phyloP scores from a whole-genome alignment of 37 sponge, comb jelly and placozoan genomes.

The Chondrilla cf. caribensis region DNA sequence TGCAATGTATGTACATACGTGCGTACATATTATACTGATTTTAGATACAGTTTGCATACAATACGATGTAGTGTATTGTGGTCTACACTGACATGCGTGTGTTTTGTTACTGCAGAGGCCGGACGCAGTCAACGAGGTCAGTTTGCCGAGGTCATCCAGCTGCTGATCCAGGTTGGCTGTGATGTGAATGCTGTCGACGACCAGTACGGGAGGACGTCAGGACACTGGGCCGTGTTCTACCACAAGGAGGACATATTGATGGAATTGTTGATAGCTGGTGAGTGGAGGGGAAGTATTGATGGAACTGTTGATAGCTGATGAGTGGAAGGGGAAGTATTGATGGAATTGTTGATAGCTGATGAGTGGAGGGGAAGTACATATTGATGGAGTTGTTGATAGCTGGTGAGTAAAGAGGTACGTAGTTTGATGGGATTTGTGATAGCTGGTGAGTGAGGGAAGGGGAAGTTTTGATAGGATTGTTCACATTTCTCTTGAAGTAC shows the following conservation, averaged over 20 bases:
- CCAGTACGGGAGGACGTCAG: constrained; percentile 69
- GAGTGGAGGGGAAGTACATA: constrained; percentile 32
- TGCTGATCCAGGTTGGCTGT: constrained; percentile 49
- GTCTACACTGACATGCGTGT: no score
- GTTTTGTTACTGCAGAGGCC: neutral
- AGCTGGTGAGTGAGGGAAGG: neutral
- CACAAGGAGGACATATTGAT: constrained; percentile 54
- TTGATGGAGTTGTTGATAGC: constrained; percentile 54
- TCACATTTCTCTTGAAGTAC: neutral
- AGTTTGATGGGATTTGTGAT: neutral
- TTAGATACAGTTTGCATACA: no score
- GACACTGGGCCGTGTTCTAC: constrained; percentile 77
- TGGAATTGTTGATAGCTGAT: constrained; percentile 60
- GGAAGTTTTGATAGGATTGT: neutral
- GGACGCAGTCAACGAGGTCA: constrained; percentile 29
- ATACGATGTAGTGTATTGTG: no score
- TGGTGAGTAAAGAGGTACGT: constrained; percentile 27
- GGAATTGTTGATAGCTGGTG: constrained; percentile 61
- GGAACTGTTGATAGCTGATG: neutral
- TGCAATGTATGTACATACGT: no score
- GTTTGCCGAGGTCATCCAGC: constrained; percentile 29
- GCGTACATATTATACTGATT: no score
- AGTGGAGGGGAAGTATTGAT: neutral
- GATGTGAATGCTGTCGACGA: constrained; percentile 45
- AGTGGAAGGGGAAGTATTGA: constrained; percentile 47